Percentiles rank a stretch among this genome's conserved stretches.
Evolutionary conservation across 2,113 vertebrate species (phyloP).

Genomic region (Vicugna pacos): DNA sequence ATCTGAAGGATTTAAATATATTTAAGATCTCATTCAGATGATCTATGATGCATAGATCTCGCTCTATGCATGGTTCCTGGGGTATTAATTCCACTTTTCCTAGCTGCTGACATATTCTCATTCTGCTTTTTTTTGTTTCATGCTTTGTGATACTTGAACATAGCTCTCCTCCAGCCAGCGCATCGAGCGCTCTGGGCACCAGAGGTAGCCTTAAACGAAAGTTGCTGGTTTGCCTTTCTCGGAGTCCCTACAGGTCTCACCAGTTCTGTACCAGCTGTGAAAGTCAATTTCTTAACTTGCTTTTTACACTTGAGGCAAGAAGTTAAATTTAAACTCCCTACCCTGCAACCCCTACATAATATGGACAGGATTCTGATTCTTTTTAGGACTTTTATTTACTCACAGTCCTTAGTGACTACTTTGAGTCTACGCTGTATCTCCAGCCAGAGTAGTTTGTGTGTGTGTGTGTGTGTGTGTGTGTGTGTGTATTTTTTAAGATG

Average conservation of each 20-base stretch:
- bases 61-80: not conserved
- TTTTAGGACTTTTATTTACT: not conserved
- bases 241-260: not conserved
- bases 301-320: not conserved
- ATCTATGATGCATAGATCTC: too few species aligned
- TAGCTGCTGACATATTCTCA: not conserved
- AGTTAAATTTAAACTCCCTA: not conserved
- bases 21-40: not conserved
- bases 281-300: slow-evolving; percentile 25
- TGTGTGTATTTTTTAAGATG: not conserved
- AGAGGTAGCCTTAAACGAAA: not conserved
- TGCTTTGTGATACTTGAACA: not conserved
- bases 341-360: not conserved
- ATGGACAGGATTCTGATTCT: not conserved
- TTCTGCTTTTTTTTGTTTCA: not conserved
- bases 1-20: slow-evolving; percentile 10
- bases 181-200: not conserved
- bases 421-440: not conserved
- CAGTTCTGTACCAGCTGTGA: not conserved
- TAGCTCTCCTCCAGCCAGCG: not conserved
- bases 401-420: not conserved
- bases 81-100: not conserved
- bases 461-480: not conserved
- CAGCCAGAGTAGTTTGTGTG: not conserved
- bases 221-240: not conserved